Base-by-base conservation (phyloP, 2,888 invertebrate genomes). In the Dascillus cervinus region DNA sequence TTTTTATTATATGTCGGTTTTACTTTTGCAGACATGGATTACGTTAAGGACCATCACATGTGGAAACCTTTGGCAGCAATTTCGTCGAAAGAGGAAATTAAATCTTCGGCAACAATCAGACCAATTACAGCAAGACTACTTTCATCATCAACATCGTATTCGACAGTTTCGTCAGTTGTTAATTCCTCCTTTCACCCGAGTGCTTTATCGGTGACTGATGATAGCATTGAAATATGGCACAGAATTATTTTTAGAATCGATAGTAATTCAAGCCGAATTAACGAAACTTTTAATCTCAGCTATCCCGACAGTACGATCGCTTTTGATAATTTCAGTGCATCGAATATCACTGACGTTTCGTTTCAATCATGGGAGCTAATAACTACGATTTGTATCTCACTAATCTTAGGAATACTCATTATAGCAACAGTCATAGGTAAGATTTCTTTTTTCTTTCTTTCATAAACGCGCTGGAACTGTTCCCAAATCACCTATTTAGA, bases 371-470 rank as follows among this genome's bases (percentile, higher is more conserved):
- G 72, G 38, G 69, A 70, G 37, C 67, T 80, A 50, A 63, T 77
- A 39, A 72, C 76, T 39, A 76, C 76, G 56, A 75, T 80, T 33
- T 68, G 65, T 46, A 77, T 73, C 46, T 75, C 75, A 14, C 60
- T 74, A 30, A 54, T 72, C 19, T 66, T 77, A 41, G 77, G 75
- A 39, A 61, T 76, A 48, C 71, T 77, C 40, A 76, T 77, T 46
- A 60, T 77, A 46, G 73, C 76, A 34, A 77, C 77, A 44, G 73
- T 77, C 47, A 72, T 77, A 52, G 76, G 77, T 77, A 57, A 69
- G 65, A 57, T 11, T 19, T 17, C 19, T n/a, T n/a, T n/a, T n/a
- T n/a, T n/a, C n/a, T n/a, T n/a, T n/a, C n/a, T n/a, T n/a, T n/a
- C n/a, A n/a, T n/a, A n/a, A n/a, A n/a, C n/a, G n/a, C n/a, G n/a